phyloP scores from a whole-genome alignment of 2,888 invertebrate genomes.

The Drosophila neotestacea region DNA sequence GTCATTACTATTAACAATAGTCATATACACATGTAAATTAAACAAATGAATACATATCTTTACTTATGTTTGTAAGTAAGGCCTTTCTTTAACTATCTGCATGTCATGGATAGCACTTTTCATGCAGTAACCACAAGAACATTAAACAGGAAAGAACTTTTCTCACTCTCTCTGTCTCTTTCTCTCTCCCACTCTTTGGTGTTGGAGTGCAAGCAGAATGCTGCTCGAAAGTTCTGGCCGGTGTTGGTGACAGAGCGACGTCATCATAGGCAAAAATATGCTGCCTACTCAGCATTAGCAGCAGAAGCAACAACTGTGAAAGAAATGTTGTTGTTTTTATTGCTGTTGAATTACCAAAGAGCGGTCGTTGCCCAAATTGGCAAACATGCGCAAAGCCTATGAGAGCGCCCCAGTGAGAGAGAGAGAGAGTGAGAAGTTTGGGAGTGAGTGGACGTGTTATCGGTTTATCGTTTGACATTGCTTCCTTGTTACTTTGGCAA shows the following conservation, averaged over 20 bases:
- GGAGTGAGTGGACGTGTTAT: conserved; percentile 40
- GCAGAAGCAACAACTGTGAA: conserved; percentile 16
- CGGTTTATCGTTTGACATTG: conserved; percentile 60
- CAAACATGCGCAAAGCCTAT: conserved; percentile 61
- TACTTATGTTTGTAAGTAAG: conserved; percentile 29
- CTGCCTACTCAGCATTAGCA: neutral
- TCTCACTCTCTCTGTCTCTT: neutral
- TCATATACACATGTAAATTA: conserved; percentile 15
- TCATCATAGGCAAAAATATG: neutral
- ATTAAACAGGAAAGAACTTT: conserved; percentile 16
- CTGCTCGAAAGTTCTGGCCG: conserved; percentile 19
- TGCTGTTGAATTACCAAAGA: conserved; percentile 22
- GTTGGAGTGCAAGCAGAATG: conserved; percentile 29
- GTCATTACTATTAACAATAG: conserved; percentile 20
- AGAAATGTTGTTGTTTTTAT: conserved; percentile 43
- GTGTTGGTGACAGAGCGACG: conserved; percentile 1
- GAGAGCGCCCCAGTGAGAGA: conserved; percentile 11
- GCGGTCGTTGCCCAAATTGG: conserved; percentile 63
- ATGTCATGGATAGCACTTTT: conserved; percentile 50
- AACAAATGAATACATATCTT: neutral
- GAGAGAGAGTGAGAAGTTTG: neutral
- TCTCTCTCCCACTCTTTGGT: conserved; percentile 5
- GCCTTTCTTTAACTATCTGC: conserved; percentile 18
- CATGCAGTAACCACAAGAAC: conserved; percentile 41
- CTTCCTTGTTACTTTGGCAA: conserved; percentile 37